Conservation (phyloP, 2,888 invertebrate species). For the Poecilobothrus nobilitatus region DNA sequence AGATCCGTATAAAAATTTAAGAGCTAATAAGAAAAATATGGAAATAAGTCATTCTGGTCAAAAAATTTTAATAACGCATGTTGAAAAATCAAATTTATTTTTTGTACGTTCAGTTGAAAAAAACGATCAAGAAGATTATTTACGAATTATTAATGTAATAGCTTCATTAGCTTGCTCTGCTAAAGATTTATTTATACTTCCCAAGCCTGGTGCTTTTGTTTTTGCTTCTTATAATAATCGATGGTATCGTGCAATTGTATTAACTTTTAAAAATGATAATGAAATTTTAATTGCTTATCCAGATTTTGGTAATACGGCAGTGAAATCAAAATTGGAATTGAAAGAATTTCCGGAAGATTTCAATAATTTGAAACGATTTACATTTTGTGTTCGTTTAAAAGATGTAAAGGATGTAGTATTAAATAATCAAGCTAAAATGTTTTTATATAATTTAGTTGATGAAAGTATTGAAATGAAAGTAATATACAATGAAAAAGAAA, state of each 20-base stretch:
- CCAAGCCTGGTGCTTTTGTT: constrained; percentile 33
- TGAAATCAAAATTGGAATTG: constrained; percentile 28
- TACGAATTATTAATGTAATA: not conserved
- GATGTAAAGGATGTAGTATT: constrained; percentile 32
- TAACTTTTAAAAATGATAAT: constrained; percentile 28
- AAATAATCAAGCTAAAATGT: constrained; percentile 29
- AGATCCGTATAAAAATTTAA: not conserved
- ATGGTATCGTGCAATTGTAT: constrained; percentile 32
- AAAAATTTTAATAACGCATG: constrained; percentile 32
- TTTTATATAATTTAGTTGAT: constrained; percentile 30
- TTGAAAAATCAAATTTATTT: constrained; percentile 35
- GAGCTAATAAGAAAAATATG: constrained; percentile 15
- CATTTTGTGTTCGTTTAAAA: constrained; percentile 33
- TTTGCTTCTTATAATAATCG: constrained; percentile 27
- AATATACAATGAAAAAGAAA: constrained; percentile 26
- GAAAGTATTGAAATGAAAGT: constrained; percentile 30
- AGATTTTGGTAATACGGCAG: constrained; percentile 37
- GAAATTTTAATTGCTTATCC: constrained; percentile 33
- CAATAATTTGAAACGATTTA: constrained; percentile 29
- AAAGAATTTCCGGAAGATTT: constrained; percentile 29
- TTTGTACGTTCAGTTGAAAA: constrained; percentile 34
- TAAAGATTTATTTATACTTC: constrained; percentile 19
- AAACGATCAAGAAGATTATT: not conserved
- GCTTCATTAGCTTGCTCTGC: not conserved
- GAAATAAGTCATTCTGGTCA: constrained; percentile 29